phyloP scores from a whole-genome alignment of 2,797 vertebrate genomes.

The Aplochiton taeniatus region DNA sequence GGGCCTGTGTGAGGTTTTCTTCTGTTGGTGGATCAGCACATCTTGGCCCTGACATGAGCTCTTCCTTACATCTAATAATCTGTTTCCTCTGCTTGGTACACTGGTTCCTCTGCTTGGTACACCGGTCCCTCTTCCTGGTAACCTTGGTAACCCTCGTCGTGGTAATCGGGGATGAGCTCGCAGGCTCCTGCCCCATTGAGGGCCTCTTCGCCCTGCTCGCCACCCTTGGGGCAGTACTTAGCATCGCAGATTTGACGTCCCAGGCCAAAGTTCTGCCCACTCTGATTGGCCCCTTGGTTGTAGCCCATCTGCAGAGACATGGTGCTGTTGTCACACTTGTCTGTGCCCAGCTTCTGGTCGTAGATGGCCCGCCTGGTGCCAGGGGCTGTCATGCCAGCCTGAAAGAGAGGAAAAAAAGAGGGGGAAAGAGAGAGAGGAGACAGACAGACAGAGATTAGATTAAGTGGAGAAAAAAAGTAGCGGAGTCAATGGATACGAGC shows the following conservation, averaged over 20 bases:
- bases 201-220: slow-evolving; percentile 25
- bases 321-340: slow-evolving; percentile 93
- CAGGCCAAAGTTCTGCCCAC: slow-evolving; percentile 89
- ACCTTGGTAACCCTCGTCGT: slow-evolving; percentile 76
- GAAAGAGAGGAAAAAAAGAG: slow-evolving; percentile 5
- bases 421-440: slow-evolving; percentile 1
- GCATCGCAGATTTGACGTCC: slow-evolving; percentile 91
- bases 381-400: slow-evolving; percentile 94
- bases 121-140: slow-evolving; percentile 78
- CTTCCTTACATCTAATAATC: slow-evolving; percentile 62
- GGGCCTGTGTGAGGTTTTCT: slow-evolving; percentile 34
- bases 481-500: too few species aligned
- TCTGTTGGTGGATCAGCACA: slow-evolving; percentile 3
- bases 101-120: slow-evolving; percentile 66
- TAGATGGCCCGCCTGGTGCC: slow-evolving; percentile 93
- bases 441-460: background rate
- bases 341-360: slow-evolving; percentile 85
- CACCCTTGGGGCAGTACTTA: slow-evolving; percentile 87
- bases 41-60: slow-evolving; percentile 15
- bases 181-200: slow-evolving; percentile 59
- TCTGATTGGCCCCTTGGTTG: slow-evolving; percentile 89
- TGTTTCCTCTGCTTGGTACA: slow-evolving; percentile 74
- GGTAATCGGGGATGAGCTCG: slow-evolving; percentile 62
- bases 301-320: slow-evolving; percentile 96
- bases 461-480: background rate